Base-by-base conservation (phyloP, 2,888 invertebrate species). In the Tuberolachnus salignus region DNA sequence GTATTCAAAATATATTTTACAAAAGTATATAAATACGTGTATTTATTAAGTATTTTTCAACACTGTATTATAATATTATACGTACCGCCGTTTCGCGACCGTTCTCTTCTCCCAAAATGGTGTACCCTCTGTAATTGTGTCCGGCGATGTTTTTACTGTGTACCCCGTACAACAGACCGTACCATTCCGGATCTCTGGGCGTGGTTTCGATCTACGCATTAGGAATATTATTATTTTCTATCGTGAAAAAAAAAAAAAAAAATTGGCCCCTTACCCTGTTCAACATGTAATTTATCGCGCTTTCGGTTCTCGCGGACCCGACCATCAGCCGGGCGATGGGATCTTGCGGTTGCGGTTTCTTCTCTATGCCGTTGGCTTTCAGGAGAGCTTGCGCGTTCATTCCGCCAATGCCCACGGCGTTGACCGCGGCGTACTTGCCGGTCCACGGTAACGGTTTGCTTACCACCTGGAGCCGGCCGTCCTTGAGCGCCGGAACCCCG, bases 381-480 rank as follows among this genome's bases (percentile, higher is more conserved):
- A 97, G 88, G 82, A 97, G 88, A 0, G 95, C 87, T 86, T 97
- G 97, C 11, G 94, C 95, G 86, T 97, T 97, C 61, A 95, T 94
- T 74, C 99, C 99, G 81, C 98, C 98, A 87, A 98, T 98, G n/a
- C 98, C 98, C 86, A 99, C 99, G 10, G 97, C 97, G 87, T 98
- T 99, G 49, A 99, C 87, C 26, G 92, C 97, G 70, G 94, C 91
- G 80, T 94, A 89, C 14, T 97, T 97, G 67, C 97, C 97, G 75
- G 92, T 90, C 93, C 94, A 97, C 46, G 91, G 90, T 80, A 90
- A 91, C 84, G 92, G 91, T 85, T 92, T 90, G 82, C 92, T 90
- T 21, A 98, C 94, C 64, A 98, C 95, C 87, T 94, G 90, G 13
- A 98, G 88, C 59, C 93, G 88, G 0, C 98, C 98, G 85, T 98